phyloP scores from a whole-genome alignment of 1,140 invertebrate species.

The Tetragnatha versicolor region DNA sequence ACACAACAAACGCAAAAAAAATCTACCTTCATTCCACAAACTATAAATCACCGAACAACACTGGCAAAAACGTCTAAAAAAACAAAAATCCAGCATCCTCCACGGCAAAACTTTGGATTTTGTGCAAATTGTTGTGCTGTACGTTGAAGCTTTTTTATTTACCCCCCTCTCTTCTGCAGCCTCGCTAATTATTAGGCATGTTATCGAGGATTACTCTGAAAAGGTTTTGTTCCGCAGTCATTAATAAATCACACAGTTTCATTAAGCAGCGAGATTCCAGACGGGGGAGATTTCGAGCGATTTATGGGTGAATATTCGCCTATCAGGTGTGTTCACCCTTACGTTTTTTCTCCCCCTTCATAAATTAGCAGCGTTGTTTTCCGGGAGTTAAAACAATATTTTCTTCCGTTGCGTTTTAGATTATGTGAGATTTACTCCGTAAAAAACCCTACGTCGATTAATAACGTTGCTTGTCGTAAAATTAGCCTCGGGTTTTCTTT shows the following conservation, averaged over 20 bases:
- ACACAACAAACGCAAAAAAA: background rate
- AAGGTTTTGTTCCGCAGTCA: background rate
- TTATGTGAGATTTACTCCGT: too few species aligned
- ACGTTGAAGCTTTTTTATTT: background rate
- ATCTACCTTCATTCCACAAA: background rate
- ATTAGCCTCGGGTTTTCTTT: too few species aligned
- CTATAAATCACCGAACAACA: background rate
- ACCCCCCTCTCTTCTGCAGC: too few species aligned
- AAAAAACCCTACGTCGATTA: too few species aligned
- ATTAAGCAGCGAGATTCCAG: background rate
- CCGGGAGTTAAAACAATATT: too few species aligned
- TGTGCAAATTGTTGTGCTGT: constrained; percentile 15
- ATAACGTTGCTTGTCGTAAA: too few species aligned
- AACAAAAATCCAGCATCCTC: too few species aligned
- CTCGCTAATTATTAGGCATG: constrained; percentile 22
- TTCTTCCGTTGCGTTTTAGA: too few species aligned
- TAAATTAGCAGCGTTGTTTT: too few species aligned
- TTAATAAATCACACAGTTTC: constrained; percentile 18
- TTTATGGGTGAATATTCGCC: background rate
- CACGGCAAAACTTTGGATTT: background rate
- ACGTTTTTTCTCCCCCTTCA: too few species aligned
- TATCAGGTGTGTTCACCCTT: too few species aligned
- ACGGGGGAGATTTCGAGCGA: background rate
- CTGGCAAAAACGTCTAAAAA: background rate
- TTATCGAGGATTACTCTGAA: constrained; percentile 15